These are phyloP conservation scores for Cyphomyrus plagiostoma DNA, from an alignment of 2,113 vertebrate genomes.

Conservation along the genomic window DNA sequence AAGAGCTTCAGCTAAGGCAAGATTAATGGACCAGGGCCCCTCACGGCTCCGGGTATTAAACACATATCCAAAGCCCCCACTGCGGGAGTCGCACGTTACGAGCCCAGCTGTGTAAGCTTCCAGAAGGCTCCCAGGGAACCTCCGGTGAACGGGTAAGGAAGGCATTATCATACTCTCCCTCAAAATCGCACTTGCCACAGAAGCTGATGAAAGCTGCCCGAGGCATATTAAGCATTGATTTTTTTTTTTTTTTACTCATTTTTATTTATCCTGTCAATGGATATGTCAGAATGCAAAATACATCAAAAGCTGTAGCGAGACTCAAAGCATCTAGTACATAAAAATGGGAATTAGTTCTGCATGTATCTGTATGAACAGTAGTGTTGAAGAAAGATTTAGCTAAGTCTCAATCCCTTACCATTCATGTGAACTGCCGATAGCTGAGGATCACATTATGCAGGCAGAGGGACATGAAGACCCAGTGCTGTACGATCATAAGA, in stretches of 20 bases:
- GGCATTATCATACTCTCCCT: constrained; percentile 19
- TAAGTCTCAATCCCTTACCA: constrained; percentile 1
- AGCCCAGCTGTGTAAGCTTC: constrained; percentile 23
- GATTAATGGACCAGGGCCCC: constrained; percentile 28
- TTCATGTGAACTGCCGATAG: not conserved
- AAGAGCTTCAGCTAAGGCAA: constrained; percentile 3
- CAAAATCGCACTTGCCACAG: constrained; percentile 7
- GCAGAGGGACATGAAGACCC: not conserved
- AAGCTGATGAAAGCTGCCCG: not conserved
- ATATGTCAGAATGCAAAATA: not conserved
- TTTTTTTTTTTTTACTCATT: not conserved
- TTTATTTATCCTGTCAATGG: constrained; percentile 4
- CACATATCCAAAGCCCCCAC: constrained; percentile 17
- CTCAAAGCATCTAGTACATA: not conserved
- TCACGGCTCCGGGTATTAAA: constrained; percentile 26
- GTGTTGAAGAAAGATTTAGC: not conserved
- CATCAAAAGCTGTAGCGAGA: constrained; percentile 4
- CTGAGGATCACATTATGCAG: not conserved
- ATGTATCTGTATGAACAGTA: not conserved
- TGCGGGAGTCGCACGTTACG: constrained; percentile 3
- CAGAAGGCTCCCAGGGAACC: constrained; percentile 7
- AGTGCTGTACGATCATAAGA: not conserved
- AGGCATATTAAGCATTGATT: constrained; percentile 11
- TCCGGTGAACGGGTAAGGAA: constrained; percentile 8
- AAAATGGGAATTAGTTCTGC: not conserved